Conservation (phyloP, 2,888 invertebrate species). For the Dysmachus trigonus region DNA sequence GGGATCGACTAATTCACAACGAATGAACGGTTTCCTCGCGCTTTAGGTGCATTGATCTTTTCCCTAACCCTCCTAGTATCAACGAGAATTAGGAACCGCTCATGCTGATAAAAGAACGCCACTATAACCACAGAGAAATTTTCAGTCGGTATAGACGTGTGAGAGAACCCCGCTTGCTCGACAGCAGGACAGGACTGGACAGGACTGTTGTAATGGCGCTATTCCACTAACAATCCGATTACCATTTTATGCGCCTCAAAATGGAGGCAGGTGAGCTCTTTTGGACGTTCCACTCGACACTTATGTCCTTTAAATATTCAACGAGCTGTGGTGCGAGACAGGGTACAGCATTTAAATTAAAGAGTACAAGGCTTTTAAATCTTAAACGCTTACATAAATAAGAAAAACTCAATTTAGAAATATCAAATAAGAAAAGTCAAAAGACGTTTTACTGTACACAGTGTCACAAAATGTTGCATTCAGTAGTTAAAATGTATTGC, state of each 20-base stretch:
- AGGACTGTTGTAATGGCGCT: background rate
- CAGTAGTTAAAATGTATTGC: background rate
- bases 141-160: background rate
- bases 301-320: background rate
- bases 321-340: background rate
- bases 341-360: background rate
- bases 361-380: background rate
- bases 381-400: background rate
- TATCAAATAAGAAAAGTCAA: background rate
- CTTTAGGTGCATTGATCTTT: background rate
- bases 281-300: background rate
- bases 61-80: background rate
- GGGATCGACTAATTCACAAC: conserved; percentile 1
- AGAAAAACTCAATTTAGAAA: background rate
- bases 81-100: background rate
- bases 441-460: background rate
- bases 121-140: background rate
- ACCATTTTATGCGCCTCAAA: background rate
- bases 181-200: background rate
- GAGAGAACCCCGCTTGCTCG: background rate
- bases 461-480: background rate
- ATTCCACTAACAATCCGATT: background rate
- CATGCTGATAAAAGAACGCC: background rate
- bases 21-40: background rate
- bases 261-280: background rate